Percentiles rank a stretch among this genome's conserved stretches.
Evolutionary conservation across 1,140 invertebrate species (phyloP).

Genomic region (Platyscapa corneri): DNA sequence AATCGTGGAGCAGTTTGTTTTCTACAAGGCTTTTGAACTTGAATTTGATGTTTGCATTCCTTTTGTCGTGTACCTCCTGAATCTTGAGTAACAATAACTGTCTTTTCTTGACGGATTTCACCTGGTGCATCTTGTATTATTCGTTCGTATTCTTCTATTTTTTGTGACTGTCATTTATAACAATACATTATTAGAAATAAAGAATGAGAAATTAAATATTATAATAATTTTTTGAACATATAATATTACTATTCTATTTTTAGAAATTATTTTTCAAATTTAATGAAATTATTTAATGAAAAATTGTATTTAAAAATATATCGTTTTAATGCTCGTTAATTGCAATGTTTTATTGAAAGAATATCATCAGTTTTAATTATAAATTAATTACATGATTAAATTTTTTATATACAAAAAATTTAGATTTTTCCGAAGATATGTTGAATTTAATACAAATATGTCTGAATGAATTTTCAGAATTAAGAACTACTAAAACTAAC

Average conservation of each 20-base stretch:
- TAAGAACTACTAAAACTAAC: constrained; percentile 54
- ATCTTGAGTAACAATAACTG: constrained; percentile 69
- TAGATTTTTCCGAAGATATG: no score
- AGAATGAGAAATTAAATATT: background rate
- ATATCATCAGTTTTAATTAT: no score
- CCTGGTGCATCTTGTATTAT: constrained; percentile 70
- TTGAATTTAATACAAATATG: no score
- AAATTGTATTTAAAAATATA: background rate
- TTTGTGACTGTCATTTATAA: constrained; percentile 66
- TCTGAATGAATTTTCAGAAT: background rate
- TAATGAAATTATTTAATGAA: background rate
- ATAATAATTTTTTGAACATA: background rate
- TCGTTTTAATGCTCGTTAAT: no score
- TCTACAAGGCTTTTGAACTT: constrained; percentile 72
- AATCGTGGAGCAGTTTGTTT: constrained; percentile 81
- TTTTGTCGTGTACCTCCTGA: constrained; percentile 63
- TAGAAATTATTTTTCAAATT: background rate
- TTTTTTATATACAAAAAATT: no score
- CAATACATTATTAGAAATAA: constrained; percentile 2
- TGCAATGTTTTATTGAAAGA: no score
- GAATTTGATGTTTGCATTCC: constrained; percentile 51
- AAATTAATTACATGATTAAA: no score
- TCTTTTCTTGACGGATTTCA: constrained; percentile 69
- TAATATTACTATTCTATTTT: no score
- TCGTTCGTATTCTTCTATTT: constrained; percentile 75